Evolutionary conservation across 2,888 invertebrate species (phyloP).

Genomic region (Gari tellinella): DNA sequence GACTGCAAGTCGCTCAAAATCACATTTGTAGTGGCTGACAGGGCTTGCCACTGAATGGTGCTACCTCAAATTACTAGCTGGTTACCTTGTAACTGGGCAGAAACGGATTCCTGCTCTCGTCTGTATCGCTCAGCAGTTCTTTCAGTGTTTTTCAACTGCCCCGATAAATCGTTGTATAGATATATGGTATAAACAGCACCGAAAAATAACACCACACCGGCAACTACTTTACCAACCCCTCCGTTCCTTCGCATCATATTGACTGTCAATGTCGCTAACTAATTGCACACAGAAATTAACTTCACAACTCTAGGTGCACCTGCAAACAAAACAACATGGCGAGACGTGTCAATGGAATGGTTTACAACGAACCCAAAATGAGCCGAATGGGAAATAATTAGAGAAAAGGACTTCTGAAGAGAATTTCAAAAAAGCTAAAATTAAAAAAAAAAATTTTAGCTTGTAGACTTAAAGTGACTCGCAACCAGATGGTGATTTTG

Average conservation of each 20-base stretch:
- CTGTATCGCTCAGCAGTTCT: slow-evolving; percentile 72
- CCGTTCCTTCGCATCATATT: slow-evolving; percentile 68
- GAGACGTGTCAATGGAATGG: slow-evolving; percentile 62
- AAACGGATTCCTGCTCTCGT: slow-evolving; percentile 74
- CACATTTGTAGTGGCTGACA: too few relatives aligned
- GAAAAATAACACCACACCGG: slow-evolving; percentile 63
- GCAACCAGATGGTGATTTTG: too few relatives aligned
- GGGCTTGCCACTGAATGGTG: too few relatives aligned
- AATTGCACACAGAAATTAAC: background rate
- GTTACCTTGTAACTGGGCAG: slow-evolving; percentile 77
- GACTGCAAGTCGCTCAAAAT: too few relatives aligned
- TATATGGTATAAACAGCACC: slow-evolving; percentile 74
- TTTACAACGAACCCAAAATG: background rate
- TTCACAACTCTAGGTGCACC: slow-evolving; percentile 3
- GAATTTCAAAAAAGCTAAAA: too few relatives aligned
- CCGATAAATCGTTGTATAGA: slow-evolving; percentile 69
- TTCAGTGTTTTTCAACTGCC: slow-evolving; percentile 73
- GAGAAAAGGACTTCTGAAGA: too few relatives aligned
- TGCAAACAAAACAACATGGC: slow-evolving; percentile 70
- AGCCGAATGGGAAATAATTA: slow-evolving; percentile 1
- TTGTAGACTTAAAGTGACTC: too few relatives aligned
- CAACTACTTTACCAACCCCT: slow-evolving; percentile 65
- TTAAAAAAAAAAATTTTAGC: too few relatives aligned
- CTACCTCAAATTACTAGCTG: too few relatives aligned
- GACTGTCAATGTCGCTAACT: slow-evolving; percentile 14